Percentiles rank a stretch among this genome's conserved stretches.
Conservation (phyloP, 64 coral and sea anemone genomes). For the Platygyra sinensis region DNA sequence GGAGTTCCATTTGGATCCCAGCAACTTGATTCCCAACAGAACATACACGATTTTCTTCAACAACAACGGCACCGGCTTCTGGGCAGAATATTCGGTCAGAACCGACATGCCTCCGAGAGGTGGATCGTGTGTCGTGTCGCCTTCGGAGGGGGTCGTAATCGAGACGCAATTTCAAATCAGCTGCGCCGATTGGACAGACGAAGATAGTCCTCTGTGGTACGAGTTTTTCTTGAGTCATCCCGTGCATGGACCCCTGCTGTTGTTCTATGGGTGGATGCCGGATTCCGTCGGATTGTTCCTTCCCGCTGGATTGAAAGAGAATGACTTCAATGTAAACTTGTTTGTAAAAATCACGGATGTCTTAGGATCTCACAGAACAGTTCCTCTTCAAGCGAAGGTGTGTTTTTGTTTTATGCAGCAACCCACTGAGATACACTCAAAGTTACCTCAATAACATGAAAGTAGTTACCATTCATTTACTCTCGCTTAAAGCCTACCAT, state of each 20-base stretch:
- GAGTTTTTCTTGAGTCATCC: slow-evolving; percentile 45
- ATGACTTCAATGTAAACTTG: slow-evolving; percentile 8
- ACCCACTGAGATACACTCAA: too few species aligned
- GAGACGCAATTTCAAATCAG: slow-evolving; percentile 53
- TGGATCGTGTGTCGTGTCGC: slow-evolving; percentile 43
- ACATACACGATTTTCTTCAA: slow-evolving; percentile 32
- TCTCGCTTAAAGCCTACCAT: too few species aligned
- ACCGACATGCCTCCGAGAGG: slow-evolving; percentile 37
- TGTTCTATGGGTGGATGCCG: slow-evolving; percentile 33
- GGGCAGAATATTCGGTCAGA: slow-evolving; percentile 2
- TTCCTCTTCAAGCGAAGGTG: slow-evolving; percentile 44
- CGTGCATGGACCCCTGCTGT: background rate
- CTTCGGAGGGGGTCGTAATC: slow-evolving; percentile 24
- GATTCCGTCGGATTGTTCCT: slow-evolving; percentile 35
- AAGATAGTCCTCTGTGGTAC: slow-evolving; percentile 66
- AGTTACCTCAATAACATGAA: background rate
- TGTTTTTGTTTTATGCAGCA: background rate
- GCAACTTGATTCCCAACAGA: slow-evolving; percentile 15
- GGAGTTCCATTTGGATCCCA: slow-evolving; percentile 20
- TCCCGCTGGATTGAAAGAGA: background rate
- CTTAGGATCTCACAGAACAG: slow-evolving; percentile 23
- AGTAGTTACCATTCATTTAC: background rate
- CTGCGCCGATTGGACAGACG: slow-evolving; percentile 53
- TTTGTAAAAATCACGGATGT: slow-evolving; percentile 57
- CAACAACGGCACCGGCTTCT: background rate